Evolutionary conservation across 2,797 vertebrate genomes (phyloP), one percentile per base, ranked within the genome.

Genomic region (Lacerta viridis): DNA sequence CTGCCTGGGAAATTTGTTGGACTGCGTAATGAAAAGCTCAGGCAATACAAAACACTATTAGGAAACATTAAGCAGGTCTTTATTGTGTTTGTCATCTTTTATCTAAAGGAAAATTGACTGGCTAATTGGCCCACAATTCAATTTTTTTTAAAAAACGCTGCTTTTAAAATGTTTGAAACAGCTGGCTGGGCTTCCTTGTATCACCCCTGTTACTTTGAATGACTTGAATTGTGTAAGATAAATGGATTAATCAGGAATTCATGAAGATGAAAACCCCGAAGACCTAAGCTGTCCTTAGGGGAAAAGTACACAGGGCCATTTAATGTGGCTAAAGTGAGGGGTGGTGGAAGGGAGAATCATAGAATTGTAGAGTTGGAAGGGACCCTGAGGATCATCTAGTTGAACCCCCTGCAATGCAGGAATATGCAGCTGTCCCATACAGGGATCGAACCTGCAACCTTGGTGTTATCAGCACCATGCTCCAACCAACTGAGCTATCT

Each of bases 111-210:
- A 95, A 95, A 93, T 93, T 7, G 83, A 93, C 86, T 89, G 87
- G 90, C 93, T 96, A 96, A 95, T 95, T 95, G 90, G 79, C 18
- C 85, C 85, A 91, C 90, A 94, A 96, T 95, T 95, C 93, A 95
- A 96, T 95, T 39, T 81, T 7, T n/a, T n/a, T 33, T 1, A 46
- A 93, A 89, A 95, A 94, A 93, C 89, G 61, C 87, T 88, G 93
- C 94, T 93, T 8, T 85, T 92, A 92, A 94, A 90, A 87, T 27
- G 20, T 61, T 76, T 85, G 83, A 93, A 94, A 93, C 15, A 88
- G 90, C 89, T 94, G 92, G 69, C 91, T 90, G 93, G 85, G 86
- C 84, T 95, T 93, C 91, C 93, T 71, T 43, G 90, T 94, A 91
- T 85, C 36, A 92, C 87, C 88, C 90, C 69, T 11, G 84, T 43